These are phyloP conservation scores for Poeciliopsis presidionis DNA, from an alignment of 2,797 vertebrate genomes.

Conservation along the genomic window DNA sequence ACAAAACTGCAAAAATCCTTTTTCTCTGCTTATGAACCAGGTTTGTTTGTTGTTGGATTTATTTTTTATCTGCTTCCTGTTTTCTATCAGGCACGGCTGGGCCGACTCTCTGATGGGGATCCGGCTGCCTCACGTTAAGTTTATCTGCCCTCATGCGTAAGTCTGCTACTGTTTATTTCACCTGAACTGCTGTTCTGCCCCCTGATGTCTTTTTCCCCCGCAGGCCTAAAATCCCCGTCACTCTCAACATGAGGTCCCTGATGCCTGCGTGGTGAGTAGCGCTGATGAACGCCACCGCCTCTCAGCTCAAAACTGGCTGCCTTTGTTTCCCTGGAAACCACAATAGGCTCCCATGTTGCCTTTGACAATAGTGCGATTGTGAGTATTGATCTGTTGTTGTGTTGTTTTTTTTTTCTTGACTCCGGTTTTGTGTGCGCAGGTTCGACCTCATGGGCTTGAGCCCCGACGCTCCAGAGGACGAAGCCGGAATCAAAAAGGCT, in stretches of 20 bases:
- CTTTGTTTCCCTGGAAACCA: constrained; percentile 55
- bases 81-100: constrained; percentile 90
- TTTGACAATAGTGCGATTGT: constrained; percentile 59
- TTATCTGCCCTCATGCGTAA: constrained; percentile 98
- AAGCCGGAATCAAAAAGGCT: constrained; percentile 95
- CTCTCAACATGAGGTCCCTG: constrained; percentile 91
- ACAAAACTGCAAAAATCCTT: neutral
- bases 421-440: constrained; percentile 76
- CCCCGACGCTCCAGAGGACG: constrained; percentile 92
- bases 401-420: neutral
- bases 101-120: constrained; percentile 88
- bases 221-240: constrained; percentile 93
- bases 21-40: neutral
- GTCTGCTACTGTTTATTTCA: constrained; percentile 58
- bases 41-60: neutral
- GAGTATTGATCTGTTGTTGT: constrained; percentile 23
- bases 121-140: constrained; percentile 92
- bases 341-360: constrained; percentile 38
- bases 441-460: constrained; percentile 95
- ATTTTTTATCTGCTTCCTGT: constrained; percentile 28
- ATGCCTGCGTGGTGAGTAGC: constrained; percentile 95
- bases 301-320: constrained; percentile 49
- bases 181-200: neutral
- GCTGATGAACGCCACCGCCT: constrained; percentile 30
- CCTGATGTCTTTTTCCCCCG: neutral